Evolutionary conservation across 1,140 invertebrate genomes (phyloP).

Genomic region (Rhagoletis zephyria): DNA sequence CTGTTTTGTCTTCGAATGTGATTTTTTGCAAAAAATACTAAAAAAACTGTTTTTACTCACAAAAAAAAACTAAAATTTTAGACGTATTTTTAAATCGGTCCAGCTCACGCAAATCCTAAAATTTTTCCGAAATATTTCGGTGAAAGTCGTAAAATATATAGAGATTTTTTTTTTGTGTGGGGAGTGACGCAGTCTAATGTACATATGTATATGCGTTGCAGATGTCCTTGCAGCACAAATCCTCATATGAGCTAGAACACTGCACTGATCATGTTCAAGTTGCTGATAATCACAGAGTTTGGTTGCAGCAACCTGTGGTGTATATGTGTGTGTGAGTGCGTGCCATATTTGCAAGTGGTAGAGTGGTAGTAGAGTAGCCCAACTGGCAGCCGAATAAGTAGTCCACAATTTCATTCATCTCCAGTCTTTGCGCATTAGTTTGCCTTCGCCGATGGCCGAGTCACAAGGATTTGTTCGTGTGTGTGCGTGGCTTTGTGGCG

Average conservation of each 20-base stretch:
- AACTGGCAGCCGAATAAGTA: background rate
- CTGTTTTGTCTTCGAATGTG: no score
- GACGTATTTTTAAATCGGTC: no score
- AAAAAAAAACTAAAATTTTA: no score
- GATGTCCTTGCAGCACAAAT: conserved; percentile 2
- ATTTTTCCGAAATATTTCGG: no score
- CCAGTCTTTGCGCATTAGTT: background rate
- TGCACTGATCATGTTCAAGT: conserved; percentile 45
- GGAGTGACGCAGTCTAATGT: no score
- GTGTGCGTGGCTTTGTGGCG: background rate
- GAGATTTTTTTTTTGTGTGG: no score
- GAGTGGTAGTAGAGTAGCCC: background rate
- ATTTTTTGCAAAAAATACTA: no score
- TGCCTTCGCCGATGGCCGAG: background rate
- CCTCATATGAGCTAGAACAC: background rate
- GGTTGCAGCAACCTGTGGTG: background rate
- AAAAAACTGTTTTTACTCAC: no score
- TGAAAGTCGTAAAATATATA: no score
- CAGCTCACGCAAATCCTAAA: no score
- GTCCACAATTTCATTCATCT: conserved; percentile 32
- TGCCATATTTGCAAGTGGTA: background rate
- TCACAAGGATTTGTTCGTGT: background rate
- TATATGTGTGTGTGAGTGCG: conserved; percentile 7
- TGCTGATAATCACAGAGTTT: background rate
- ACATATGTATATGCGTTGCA: background rate